Base-by-base conservation (phyloP, 2,888 invertebrate genomes). In the Antheraea yamamai region DNA sequence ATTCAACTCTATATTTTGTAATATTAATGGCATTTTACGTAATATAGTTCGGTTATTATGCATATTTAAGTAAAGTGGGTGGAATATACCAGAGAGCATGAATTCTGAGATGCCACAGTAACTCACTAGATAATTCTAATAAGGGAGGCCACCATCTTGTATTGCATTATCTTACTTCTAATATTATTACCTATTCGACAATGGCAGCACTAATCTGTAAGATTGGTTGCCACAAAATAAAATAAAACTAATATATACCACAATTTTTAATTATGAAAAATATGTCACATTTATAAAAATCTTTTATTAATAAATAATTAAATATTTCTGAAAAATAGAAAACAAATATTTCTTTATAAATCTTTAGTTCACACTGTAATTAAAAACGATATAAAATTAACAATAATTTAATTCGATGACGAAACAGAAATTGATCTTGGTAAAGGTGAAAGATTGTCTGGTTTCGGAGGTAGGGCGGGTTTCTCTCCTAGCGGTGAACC, bases 381-480 rank as follows among this genome's bases (percentile, higher is more conserved):
- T 51, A 74, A 70, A 68, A 68, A 39, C 55, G n/a, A 26, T 52
- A 70, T 55, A 51, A 58, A 71, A 23, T 39, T n/a, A 71, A 70
- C 23, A 70, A 70, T 39, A 14, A 23, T 61, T 72, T 72, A 72
- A 72, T 75, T 77, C 23, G 76, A 78, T 4, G 76, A 76, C 2
- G 51, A 74, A 0, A 79, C 76, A 2, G 85, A 81, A 2, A 75
- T 73, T 3, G 81, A 74, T 74, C 80, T 78, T 4, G 79, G 74
- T 7, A 85, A 26, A 0, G 82, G 75, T 10, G 80, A 58, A 55
- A 89, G 77, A 52, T 87, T 84, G 0, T 85, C 87, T 1, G 93
- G 93, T 79, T 91, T 93, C 0, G 92, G 92, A 0, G 91, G 92
- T 20, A 89, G 75, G 0, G 85, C 85, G 0, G 93, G 93, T 61